phyloP scores from a whole-genome alignment of 2,113 vertebrate species.

The Perca schrenkii region DNA sequence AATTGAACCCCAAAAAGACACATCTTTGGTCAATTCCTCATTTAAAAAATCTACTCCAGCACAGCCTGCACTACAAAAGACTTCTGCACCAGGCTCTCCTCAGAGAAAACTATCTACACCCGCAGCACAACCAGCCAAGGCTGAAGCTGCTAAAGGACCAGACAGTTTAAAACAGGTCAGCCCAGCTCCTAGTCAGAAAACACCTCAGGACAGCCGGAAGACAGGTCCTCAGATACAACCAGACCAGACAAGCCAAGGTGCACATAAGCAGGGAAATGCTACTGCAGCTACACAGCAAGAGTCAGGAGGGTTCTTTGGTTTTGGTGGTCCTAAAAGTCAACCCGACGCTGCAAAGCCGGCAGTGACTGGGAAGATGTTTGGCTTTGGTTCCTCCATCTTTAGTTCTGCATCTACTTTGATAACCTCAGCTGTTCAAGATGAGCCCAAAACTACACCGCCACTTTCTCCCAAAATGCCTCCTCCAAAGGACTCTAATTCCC shows the following conservation, averaged over 20 bases:
- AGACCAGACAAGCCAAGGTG: conserved; percentile 57
- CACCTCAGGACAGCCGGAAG: conserved; percentile 57
- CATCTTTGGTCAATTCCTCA: conserved; percentile 15
- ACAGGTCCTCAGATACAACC: conserved; percentile 67
- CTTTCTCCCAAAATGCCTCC: conserved; percentile 73
- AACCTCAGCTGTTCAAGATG: conserved; percentile 80
- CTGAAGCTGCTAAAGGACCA: conserved; percentile 54
- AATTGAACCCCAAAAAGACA: conserved; percentile 77
- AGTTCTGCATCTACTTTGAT: conserved; percentile 85
- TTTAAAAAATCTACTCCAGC: conserved; percentile 40
- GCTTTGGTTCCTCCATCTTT: conserved; percentile 80
- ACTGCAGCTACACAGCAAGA: conserved; percentile 68
- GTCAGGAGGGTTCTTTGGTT: conserved; percentile 80
- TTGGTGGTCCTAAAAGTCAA: conserved; percentile 77
- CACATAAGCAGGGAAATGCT: conserved; percentile 70
- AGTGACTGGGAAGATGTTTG: conserved; percentile 84
- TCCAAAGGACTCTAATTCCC: conserved; percentile 60
- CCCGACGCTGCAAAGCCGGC: conserved; percentile 82
- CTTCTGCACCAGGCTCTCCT: conserved; percentile 75
- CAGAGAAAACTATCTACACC: conserved; percentile 61
- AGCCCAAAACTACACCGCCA: conserved; percentile 72
- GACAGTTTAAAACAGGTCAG: conserved; percentile 49
- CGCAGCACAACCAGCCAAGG: conserved; percentile 61
- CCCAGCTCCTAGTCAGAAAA: conserved; percentile 69
- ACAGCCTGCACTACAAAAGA: conserved; percentile 53